A percentile compares a stretch with the other conserved stretches of the same genome.
These are phyloP conservation scores for Euura saliciscinereae DNA, from an alignment of 1,140 invertebrate species.

Conservation along the genomic window DNA sequence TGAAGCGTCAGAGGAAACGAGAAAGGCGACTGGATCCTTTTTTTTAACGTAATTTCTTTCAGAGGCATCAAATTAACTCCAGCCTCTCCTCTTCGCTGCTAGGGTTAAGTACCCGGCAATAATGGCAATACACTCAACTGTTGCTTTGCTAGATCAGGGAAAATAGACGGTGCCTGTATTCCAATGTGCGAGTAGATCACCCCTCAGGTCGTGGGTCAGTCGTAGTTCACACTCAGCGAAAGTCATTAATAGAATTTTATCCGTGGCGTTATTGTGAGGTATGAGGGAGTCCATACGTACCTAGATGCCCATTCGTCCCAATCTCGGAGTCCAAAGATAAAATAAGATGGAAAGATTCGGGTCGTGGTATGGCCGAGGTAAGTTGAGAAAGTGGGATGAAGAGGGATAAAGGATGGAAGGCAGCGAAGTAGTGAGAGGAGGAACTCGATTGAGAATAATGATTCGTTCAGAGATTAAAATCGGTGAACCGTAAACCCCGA, in stretches of 20 bases:
- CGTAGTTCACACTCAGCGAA: background rate
- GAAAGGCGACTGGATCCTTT: no score
- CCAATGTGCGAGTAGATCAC: no score
- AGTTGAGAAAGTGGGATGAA: background rate
- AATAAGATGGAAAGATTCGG: background rate
- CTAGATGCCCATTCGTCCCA: background rate
- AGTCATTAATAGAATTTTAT: background rate
- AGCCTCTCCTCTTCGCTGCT: no score
- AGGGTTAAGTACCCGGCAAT: no score
- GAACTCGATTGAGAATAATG: slow-evolving; percentile 7
- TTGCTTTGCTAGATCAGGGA: no score
- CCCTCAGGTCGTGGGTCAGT: background rate
- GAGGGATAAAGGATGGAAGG: background rate
- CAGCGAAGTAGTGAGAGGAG: background rate
- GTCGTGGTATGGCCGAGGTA: background rate
- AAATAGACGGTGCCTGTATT: no score
- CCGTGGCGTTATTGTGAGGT: background rate
- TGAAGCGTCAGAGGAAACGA: no score
- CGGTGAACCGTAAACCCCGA: slow-evolving; percentile 6
- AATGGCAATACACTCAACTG: no score
- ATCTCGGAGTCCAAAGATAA: background rate
- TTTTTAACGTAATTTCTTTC: no score
- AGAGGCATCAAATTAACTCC: no score
- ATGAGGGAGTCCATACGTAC: background rate
- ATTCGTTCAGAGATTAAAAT: slow-evolving; percentile 5